Evolutionary conservation across 2,888 invertebrate genomes (phyloP).

Genomic region (Apantesis nais): DNA sequence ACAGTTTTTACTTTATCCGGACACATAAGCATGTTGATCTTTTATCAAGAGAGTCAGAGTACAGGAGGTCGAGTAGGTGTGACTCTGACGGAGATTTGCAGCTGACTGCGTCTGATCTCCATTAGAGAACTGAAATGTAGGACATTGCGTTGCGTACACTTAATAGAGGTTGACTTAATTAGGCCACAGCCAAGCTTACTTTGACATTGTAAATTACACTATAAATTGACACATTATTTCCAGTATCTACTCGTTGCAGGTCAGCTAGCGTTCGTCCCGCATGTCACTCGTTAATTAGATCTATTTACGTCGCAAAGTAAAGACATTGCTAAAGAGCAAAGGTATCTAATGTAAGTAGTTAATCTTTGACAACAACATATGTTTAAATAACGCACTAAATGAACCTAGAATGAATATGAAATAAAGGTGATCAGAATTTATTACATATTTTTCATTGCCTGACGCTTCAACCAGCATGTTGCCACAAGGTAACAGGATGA

Average conservation of each 20-base stretch:
- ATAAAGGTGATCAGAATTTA: neutral
- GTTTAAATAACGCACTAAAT: neutral
- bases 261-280: neutral
- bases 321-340: neutral
- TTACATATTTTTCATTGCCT: no score
- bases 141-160: neutral
- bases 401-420: neutral
- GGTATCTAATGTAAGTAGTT: neutral
- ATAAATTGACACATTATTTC: constrained; percentile 7
- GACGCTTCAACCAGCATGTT: no score
- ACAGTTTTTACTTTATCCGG: constrained; percentile 24
- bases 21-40: neutral
- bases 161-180: neutral
- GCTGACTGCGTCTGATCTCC: constrained; percentile 1
- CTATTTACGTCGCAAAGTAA: neutral
- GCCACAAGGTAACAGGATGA: no score
- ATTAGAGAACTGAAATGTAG: neutral
- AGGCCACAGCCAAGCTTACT: neutral
- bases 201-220: no score
- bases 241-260: constrained; percentile 9
- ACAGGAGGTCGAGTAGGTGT: neutral
- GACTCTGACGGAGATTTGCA: neutral
- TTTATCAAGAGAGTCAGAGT: neutral
- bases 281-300: neutral
- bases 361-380: neutral